Percentiles rank a stretch among this genome's conserved stretches.
Conservation (phyloP, 2,888 invertebrate genomes). For the Proisotoma minuta region DNA sequence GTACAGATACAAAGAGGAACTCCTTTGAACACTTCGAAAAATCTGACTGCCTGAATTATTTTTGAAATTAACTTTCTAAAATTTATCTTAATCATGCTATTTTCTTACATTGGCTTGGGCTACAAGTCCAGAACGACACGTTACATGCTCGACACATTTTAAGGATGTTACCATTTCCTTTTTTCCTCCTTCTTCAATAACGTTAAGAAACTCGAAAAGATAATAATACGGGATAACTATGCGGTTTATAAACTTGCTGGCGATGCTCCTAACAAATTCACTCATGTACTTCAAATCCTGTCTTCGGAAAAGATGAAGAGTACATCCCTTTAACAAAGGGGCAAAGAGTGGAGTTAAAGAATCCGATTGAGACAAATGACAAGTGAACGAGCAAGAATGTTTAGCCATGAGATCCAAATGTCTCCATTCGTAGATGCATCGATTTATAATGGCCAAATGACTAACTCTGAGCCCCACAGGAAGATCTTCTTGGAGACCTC, state of each 20-base stretch:
- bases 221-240: conserved; percentile 17
- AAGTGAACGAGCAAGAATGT: conserved; percentile 23
- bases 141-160: conserved; percentile 5
- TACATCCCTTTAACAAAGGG: conserved; percentile 31
- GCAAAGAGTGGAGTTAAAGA: conserved; percentile 25
- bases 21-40: conserved; percentile 67
- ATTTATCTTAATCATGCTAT: background rate
- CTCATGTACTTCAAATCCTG: conserved; percentile 27
- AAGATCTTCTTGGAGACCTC: conserved; percentile 53
- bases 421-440: conserved; percentile 78
- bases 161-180: conserved; percentile 8
- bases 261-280: conserved; percentile 19
- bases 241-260: conserved; percentile 13
- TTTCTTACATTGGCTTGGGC: conserved; percentile 2
- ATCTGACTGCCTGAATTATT: conserved; percentile 50
- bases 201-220: conserved; percentile 15
- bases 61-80: background rate
- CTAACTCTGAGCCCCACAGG: conserved; percentile 53
- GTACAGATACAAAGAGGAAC: conserved; percentile 78
- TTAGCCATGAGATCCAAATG: conserved; percentile 18
- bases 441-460: conserved; percentile 71
- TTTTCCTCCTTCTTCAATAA: conserved; percentile 16
- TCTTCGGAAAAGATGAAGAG: conserved; percentile 26
- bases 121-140: conserved; percentile 20
- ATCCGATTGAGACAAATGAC: conserved; percentile 17